These are phyloP conservation scores for Thaumatotibia leucotreta DNA, from an alignment of 1,140 invertebrate species.

Conservation along the genomic window DNA sequence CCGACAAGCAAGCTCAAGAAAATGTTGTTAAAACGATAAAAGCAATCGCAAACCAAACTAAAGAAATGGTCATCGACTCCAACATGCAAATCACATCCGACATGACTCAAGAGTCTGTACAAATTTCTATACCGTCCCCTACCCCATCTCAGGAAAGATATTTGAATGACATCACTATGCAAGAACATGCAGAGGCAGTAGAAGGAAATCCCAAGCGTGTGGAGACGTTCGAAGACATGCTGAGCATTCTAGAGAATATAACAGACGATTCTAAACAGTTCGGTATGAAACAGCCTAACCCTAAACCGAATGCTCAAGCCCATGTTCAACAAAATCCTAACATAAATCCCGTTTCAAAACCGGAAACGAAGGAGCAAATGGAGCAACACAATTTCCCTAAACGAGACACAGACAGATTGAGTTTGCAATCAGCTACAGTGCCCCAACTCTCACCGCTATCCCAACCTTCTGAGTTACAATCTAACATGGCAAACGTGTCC, in stretches of 20 bases:
- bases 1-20: conserved; percentile 47
- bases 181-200: conserved; percentile 72
- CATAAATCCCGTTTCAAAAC: conserved; percentile 38
- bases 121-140: conserved; percentile 79
- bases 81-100: conserved; percentile 74
- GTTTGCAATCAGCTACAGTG: conserved; percentile 72
- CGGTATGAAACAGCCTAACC: conserved; percentile 50
- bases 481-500: conserved; percentile 83
- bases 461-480: conserved; percentile 82
- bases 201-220: conserved; percentile 74
- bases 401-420: conserved; percentile 52
- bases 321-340: conserved; percentile 33
- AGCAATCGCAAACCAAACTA: conserved; percentile 70
- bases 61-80: conserved; percentile 73
- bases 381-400: conserved; percentile 46
- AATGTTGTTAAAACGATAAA: conserved; percentile 68
- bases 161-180: conserved; percentile 78
- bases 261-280: conserved; percentile 70
- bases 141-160: conserved; percentile 79
- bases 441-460: conserved; percentile 83
- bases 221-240: conserved; percentile 82
- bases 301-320: conserved; percentile 25
- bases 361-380: conserved; percentile 50
- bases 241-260: conserved; percentile 83
- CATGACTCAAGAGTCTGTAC: conserved; percentile 77